phyloP scores from a whole-genome alignment of 2,797 vertebrate genomes.

The Hapalemur alaotrensis region DNA sequence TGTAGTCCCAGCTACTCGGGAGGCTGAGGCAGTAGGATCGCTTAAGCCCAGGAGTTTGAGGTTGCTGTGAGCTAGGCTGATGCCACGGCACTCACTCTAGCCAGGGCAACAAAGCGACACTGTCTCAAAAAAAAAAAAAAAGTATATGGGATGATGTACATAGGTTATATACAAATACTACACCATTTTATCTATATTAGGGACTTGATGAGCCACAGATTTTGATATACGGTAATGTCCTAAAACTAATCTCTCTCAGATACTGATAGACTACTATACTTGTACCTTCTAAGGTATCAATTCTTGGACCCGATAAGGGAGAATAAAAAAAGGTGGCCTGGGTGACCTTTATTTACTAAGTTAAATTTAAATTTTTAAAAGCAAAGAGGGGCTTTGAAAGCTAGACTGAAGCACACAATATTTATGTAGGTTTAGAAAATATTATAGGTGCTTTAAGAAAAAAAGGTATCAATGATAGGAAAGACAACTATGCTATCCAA shows the following conservation, averaged over 20 bases:
- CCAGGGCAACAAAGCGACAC: no score
- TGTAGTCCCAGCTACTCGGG: no score
- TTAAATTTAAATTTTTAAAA: not conserved
- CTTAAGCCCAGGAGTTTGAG: no score
- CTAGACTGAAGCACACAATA: no score
- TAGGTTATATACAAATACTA: not conserved
- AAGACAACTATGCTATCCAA: not conserved
- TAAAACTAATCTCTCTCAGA: not conserved
- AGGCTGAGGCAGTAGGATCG: no score
- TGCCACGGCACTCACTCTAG: no score
- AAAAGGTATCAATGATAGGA: not conserved
- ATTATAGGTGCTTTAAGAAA: not conserved
- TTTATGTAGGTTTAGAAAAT: no score
- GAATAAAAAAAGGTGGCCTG: not conserved
- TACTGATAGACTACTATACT: not conserved
- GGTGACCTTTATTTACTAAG: not conserved
- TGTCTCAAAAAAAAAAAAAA: no score
- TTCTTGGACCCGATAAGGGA: not conserved
- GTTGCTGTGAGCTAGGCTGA: no score
- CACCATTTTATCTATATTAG: not conserved
- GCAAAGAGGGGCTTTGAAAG: not conserved
- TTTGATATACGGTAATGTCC: not conserved
- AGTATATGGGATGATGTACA: not conserved
- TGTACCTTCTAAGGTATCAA: not conserved
- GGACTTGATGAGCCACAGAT: not conserved